Percentiles rank a stretch among this genome's conserved stretches.
Evolutionary conservation across 2,113 vertebrate species (phyloP).

Genomic region (Thermophis baileyi): DNA sequence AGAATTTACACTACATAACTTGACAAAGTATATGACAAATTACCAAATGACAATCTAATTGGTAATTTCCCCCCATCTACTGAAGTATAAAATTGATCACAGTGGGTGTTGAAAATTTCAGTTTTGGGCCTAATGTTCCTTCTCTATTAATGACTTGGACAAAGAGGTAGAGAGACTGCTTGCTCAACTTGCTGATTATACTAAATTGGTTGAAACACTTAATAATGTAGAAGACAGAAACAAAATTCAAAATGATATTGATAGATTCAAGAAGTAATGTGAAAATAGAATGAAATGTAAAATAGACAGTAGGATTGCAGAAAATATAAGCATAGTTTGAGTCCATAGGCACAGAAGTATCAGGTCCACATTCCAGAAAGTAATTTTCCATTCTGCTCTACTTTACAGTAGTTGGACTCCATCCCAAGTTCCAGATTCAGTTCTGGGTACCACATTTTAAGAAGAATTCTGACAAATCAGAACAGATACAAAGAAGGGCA

Average conservation of each 20-base stretch:
- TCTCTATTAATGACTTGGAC: not conserved
- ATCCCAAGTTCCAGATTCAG: not conserved
- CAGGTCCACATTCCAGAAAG: not conserved
- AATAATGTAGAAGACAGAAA: not conserved
- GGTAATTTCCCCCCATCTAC: not conserved
- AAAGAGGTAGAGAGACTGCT: not conserved
- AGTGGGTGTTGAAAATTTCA: not conserved
- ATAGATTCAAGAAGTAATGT: not conserved
- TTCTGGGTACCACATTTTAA: not conserved
- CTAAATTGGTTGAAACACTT: not conserved
- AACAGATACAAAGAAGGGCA: not conserved
- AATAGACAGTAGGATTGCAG: not conserved
- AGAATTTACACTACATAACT: not conserved
- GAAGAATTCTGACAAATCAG: not conserved
- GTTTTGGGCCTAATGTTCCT: not conserved
- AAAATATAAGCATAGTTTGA: not conserved
- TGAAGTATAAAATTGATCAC: not conserved
- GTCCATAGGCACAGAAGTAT: not conserved
- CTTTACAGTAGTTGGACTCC: not conserved
- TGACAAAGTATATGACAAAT: not conserved
- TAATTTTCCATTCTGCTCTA: not conserved
- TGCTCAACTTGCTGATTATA: not conserved
- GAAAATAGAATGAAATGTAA: not conserved
- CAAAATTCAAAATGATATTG: not conserved
- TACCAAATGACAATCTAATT: not conserved